Conservation (phyloP, 2,113 vertebrate species). For the Larimichthys crocea region DNA sequence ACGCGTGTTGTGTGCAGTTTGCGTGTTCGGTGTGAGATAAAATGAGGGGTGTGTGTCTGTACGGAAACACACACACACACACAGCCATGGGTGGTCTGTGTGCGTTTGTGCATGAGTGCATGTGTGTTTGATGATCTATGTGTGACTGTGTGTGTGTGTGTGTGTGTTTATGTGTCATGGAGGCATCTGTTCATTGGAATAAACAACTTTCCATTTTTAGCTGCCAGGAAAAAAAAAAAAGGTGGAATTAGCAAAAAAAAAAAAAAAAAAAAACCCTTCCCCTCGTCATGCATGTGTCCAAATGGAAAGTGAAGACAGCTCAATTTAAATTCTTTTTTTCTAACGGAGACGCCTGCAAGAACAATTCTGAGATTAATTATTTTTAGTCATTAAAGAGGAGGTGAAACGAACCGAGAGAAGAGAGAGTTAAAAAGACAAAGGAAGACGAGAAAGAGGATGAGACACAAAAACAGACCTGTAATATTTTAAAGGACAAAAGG, state of each 20-base stretch:
- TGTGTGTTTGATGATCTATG: constrained; percentile 13
- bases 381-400: constrained; percentile 27
- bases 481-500: not conserved
- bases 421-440: not conserved
- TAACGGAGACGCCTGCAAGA: constrained; percentile 32
- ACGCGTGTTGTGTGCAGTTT: not conserved
- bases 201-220: constrained; percentile 75
- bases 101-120: constrained; percentile 7
- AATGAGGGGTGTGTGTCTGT: constrained; percentile 10
- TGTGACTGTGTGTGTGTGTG: constrained; percentile 34
- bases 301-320: constrained; percentile 34
- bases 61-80: not conserved
- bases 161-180: constrained; percentile 50
- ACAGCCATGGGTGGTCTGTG: constrained; percentile 34
- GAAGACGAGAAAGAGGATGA: not conserved
- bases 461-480: not conserved
- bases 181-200: constrained; percentile 69
- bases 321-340: constrained; percentile 16
- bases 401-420: constrained; percentile 23
- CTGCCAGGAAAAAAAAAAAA: constrained; percentile 47
- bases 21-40: constrained; percentile 15
- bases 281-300: constrained; percentile 6
- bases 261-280: not conserved
- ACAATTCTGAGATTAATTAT: constrained; percentile 45
- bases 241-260: constrained; percentile 33